phyloP scores from a whole-genome alignment of 2,797 vertebrate species.

The Peromyscus melanophrys region DNA sequence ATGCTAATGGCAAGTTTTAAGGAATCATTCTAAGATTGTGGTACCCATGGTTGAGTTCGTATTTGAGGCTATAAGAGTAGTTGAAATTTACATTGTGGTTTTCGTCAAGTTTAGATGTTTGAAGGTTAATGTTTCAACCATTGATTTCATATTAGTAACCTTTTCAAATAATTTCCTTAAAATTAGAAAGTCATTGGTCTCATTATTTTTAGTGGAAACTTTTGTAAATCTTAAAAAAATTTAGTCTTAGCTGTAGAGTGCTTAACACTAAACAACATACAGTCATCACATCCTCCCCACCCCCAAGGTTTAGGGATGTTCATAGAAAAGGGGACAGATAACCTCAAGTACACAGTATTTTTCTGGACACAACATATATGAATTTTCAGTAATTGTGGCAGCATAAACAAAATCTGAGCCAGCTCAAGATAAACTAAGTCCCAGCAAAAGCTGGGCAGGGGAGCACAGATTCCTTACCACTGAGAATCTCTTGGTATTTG shows the following conservation, averaged over 20 bases:
- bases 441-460: neutral
- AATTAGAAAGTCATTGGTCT: slow-evolving; percentile 7
- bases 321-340: neutral
- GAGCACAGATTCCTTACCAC: neutral
- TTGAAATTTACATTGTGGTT: neutral
- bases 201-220: slow-evolving; percentile 8
- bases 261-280: neutral
- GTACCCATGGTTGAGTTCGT: no score
- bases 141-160: neutral
- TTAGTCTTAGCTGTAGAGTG: neutral
- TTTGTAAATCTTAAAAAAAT: neutral
- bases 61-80: neutral
- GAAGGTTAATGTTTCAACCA: neutral
- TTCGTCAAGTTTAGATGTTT: slow-evolving; percentile 10
- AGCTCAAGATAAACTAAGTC: neutral
- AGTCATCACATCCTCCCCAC: neutral
- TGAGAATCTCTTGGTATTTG: neutral
- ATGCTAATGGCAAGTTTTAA: neutral
- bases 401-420: neutral
- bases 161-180: neutral
- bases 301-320: neutral
- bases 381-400: neutral
- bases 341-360: neutral
- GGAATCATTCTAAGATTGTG: neutral
- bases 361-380: neutral